phyloP scores from a whole-genome alignment of 2,888 invertebrate genomes.

The Dicranocentrus wangi region DNA sequence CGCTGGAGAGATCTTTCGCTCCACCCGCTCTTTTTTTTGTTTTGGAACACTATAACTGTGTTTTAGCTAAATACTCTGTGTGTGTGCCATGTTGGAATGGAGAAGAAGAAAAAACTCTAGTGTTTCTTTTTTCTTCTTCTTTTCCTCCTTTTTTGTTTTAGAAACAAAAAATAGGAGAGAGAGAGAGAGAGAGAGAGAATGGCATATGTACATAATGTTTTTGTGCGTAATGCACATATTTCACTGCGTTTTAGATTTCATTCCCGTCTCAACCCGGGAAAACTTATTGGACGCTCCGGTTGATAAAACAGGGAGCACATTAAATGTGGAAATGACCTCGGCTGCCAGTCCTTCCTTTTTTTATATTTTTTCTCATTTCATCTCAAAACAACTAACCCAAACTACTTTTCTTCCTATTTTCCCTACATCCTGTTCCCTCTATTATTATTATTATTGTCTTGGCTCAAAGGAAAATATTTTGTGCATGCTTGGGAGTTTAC shows the following conservation, averaged over 20 bases:
- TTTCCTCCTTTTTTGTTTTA: slow-evolving; percentile 36
- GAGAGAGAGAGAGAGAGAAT: background rate
- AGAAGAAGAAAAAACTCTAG: too few species aligned
- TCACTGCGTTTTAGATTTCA: too few species aligned
- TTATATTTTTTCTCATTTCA: slow-evolving; percentile 54
- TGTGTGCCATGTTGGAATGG: background rate
- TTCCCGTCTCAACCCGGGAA: slow-evolving; percentile 25
- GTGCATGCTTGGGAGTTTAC: slow-evolving; percentile 1
- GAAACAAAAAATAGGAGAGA: background rate
- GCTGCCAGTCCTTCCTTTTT: slow-evolving; percentile 37
- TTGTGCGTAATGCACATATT: slow-evolving; percentile 5
- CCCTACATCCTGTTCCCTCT: background rate
- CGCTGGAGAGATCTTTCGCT: slow-evolving; percentile 32
- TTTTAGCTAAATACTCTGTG: slow-evolving; percentile 30
- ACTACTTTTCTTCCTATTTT: slow-evolving; percentile 17
- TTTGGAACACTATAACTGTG: slow-evolving; percentile 23
- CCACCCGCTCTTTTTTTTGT: slow-evolving; percentile 6
- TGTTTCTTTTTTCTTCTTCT: background rate
- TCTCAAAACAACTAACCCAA: slow-evolving; percentile 38
- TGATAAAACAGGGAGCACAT: slow-evolving; percentile 72
- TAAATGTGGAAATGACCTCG: slow-evolving; percentile 73
- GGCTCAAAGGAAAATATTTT: background rate
- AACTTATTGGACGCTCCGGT: slow-evolving; percentile 64
- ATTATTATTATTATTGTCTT: slow-evolving; percentile 36
- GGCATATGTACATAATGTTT: slow-evolving; percentile 5